Evolutionary conservation across 2,797 vertebrate species (phyloP), one percentile per base, ranked within the genome.

Genomic region (Xenentodon cancila): DNA sequence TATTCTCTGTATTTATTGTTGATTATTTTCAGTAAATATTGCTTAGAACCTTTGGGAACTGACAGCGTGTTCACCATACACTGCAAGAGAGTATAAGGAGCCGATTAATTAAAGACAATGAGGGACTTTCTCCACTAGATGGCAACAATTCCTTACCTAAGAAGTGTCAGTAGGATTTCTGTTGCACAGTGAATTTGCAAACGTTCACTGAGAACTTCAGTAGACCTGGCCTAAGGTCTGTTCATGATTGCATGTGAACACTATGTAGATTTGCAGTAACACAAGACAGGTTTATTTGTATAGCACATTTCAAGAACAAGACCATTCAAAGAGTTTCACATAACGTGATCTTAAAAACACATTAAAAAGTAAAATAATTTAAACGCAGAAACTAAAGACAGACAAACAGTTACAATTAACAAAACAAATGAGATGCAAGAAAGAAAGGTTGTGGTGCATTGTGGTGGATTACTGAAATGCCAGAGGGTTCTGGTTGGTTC

Each of bases 121-220:
- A 9, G 11, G 5, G 0, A 20, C 7, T 32, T 13, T 21, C n/a
- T 53, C 87, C 91, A 86, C 90, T 75, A 88, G 90, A 79, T 85
- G 90, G 75, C 75, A 45, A 16, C 48, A 68, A 34, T 64, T 63
- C 20, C 60, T 61, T 11, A 42, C 18, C 11, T 12, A 37, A 37
- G 34, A 11, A 59, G 18, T 64, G 45, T 20, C 58, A 40, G 22
- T 40, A 42, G 46, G 7, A 1, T 27, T 4, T 1, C 11, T 1
- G 8, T 47, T 22, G 21, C 18, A 45, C 47, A 48, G 9, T 73
- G 46, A 32, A 20, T 74, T 58, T 64, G 15, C 25, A 59, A 50
- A 68, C 58, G 71, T 71, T 63, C 34, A 11, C 34, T 37, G 34
- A 37, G 34, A 37, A 2, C 9, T 57, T 20, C 51, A 46, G 32